Base-by-base conservation (phyloP, 2,888 invertebrate genomes). In the Xestobium rufovillosum region DNA sequence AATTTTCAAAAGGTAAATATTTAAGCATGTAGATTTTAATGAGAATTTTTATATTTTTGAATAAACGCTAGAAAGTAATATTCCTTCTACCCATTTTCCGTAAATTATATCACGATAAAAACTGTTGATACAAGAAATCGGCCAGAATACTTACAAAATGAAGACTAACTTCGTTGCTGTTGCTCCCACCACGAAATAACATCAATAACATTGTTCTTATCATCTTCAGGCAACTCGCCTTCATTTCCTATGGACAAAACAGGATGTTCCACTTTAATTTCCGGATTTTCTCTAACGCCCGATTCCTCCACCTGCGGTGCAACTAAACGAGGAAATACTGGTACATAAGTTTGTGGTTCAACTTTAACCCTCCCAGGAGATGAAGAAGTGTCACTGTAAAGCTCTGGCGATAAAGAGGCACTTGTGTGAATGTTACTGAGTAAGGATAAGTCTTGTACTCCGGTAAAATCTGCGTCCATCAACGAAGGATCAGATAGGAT, bases 141-240 rank as follows among this genome's bases (percentile, higher is more conserved):
- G n/a, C n/a, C n/a, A n/a, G n/a, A n/a, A n/a, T n/a, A n/a, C n/a
- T n/a, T n/a, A n/a, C 10, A 16, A 10, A n/a, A 9, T 3, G 6
- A 6, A 26, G 28, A 29, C 29, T 10, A 26, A 29, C 11, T 15
- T 15, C 36, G 47, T 36, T 52, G 55, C 15, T 59, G 60, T 27
- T 59, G 55, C 33, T 71, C 69, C 72, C 72, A 73, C 73, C 73
- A 73, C 33, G 70, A 67, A 45, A 72, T 69, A 13, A 71, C 68
- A 49, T 71, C 70, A 46, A 70, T 69, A 60, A 72, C 68, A 47
- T 67, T 66, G 48, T 67, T 68, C 39, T 71, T 71, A 19, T 68
- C 66, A 2, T 69, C 54, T 3, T 51, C 51, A 4, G 52, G 48
- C 29, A 56, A 39, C 16, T 51, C 52, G 28, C 49, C 43, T 36